Percentiles rank a stretch among this genome's conserved stretches.
Evolutionary conservation across 1,140 invertebrate species (phyloP).

Genomic region (Aleiodes sp.): DNA sequence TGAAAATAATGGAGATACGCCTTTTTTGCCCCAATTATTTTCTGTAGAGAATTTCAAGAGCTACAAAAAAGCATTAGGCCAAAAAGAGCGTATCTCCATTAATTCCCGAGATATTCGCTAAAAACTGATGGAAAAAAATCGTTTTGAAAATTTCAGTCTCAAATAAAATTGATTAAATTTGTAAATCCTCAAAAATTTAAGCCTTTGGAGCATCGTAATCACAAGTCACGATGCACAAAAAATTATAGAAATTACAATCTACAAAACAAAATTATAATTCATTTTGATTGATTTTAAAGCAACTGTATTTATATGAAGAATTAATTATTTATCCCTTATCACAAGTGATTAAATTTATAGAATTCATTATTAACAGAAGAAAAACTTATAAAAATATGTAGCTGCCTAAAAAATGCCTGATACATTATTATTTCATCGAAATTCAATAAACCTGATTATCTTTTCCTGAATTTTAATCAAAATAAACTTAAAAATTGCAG

Average conservation of each 20-base stretch:
- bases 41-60: no score
- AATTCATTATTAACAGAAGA: neutral
- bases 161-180: no score
- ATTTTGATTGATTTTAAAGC: neutral
- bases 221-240: constrained; percentile 5
- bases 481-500: no score
- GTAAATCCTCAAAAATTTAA: neutral
- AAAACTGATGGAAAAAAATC: no score
- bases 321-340: constrained; percentile 3
- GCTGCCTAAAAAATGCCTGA: neutral
- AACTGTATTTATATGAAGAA: neutral
- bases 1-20: no score
- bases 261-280: neutral
- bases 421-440: neutral
- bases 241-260: neutral
- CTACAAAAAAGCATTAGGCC: no score
- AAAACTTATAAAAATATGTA: neutral
- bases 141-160: no score
- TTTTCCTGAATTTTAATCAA: no score
- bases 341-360: neutral
- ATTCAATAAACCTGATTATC: no score
- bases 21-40: no score
- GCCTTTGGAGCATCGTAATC: neutral
- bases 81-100: no score
- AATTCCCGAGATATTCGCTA: no score